Evolutionary conservation across 2,888 invertebrate species (phyloP).

Genomic region (Lepidocyrtoides sp.): DNA sequence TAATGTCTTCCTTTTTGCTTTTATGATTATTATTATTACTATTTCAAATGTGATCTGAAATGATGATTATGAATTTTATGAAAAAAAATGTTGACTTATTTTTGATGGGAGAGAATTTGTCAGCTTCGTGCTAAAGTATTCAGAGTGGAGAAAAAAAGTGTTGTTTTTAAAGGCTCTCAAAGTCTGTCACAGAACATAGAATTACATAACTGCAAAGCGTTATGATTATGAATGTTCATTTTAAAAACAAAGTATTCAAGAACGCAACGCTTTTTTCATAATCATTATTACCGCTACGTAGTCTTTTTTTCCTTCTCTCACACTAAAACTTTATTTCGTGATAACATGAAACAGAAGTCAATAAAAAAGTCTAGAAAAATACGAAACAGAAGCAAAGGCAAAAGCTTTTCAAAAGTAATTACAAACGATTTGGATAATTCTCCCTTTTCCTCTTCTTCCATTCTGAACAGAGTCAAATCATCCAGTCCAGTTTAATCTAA

Average conservation of each 20-base stretch:
- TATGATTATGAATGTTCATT: not conserved
- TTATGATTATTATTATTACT: constrained; percentile 76
- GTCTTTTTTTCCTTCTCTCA: constrained; percentile 10
- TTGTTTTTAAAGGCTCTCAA: constrained; percentile 59
- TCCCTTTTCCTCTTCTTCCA: constrained; percentile 56
- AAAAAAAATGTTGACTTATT: constrained; percentile 43
- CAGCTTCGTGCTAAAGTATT: not conserved
- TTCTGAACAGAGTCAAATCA: not conserved
- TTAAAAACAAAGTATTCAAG: not conserved
- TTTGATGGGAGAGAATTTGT: constrained; percentile 51
- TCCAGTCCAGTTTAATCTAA: constrained; percentile 47
- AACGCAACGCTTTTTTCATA: not conserved
- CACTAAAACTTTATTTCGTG: constrained; percentile 6
- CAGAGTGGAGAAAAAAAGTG: constrained; percentile 17
- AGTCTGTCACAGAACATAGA: constrained; percentile 22
- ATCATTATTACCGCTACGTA: not conserved
- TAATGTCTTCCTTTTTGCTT: constrained; percentile 76
- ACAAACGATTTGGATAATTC: constrained; percentile 73
- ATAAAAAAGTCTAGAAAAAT: constrained; percentile 22
- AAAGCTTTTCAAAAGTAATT: constrained; percentile 65
- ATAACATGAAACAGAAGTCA: not conserved
- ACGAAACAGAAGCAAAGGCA: not conserved
- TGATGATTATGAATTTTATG: constrained; percentile 73
- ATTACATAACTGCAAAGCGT: not conserved
- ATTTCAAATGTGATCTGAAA: constrained; percentile 67